Evolutionary conservation across 2,888 invertebrate genomes (phyloP), one percentile per base, ranked within the genome.

Genomic region (Hesperia comma): DNA sequence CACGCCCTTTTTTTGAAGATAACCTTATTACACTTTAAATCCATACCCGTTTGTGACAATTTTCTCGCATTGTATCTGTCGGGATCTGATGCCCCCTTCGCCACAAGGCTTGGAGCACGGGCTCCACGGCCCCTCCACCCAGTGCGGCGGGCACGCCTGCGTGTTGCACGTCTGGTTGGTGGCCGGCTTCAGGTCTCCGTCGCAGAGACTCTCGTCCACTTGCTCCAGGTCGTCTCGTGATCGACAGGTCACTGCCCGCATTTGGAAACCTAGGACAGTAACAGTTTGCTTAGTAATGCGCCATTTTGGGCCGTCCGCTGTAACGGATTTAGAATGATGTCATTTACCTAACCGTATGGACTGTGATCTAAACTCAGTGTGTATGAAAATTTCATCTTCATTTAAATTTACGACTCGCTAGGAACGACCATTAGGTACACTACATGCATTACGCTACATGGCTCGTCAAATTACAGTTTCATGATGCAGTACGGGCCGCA

Each of bases 101-200:
- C 98, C 98, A 81, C 98, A 99, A 2, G 95, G 94, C 71, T 95
- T 95, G 51, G 96, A 96, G 85, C 99, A 99, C 46, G 95, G 93
- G 1, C 95, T 94, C 98, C 99, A 99, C 0, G 93, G 92, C 3
- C 95, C 95, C 57, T 94, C 93, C 32, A 95, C 94, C 98, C 98
- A 99, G 80, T 94, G 94, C 0, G 98, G 95, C 4, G 96, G 94
- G 84, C 99, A 98, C 0, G 97, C 94, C 12, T 95, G 94, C 5
- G 93, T 93, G 74, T 95, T 96, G 82, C 98, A 99, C 6, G 93
- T 90, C 79, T 96, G 95, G 63, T 94, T 95, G 51, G 94, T 93
- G 0, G 92, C 89, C 0, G 98, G 99, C 86, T 95, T 95, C 58
- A 95, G 90, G 40, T 94, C 94, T 0, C 94, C 93, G 82, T 98